phyloP scores from a whole-genome alignment of 2,113 vertebrate species.

The Amazona vittata region DNA sequence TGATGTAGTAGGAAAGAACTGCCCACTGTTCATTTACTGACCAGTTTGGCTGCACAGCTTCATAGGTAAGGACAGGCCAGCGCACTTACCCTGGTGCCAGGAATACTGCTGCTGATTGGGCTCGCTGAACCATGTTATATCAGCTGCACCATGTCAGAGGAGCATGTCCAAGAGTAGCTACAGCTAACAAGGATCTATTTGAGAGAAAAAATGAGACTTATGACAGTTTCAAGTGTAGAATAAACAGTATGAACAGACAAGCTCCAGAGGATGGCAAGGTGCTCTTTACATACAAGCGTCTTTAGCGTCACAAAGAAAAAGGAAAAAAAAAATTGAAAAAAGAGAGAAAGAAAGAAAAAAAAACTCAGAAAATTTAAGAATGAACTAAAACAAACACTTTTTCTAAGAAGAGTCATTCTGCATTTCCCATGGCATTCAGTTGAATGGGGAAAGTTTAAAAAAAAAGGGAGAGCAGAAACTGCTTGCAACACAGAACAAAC shows the following conservation, averaged over 20 bases:
- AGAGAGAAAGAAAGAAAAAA: too few species aligned
- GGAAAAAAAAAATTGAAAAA: rapidly evolving
- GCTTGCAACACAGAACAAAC: slow-evolving; percentile 2
- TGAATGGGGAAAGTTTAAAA: not conserved
- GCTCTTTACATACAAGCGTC: not conserved
- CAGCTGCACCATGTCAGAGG: not conserved
- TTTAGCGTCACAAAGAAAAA: not conserved
- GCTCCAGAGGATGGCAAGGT: not conserved
- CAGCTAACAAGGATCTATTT: not conserved
- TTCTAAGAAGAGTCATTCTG: not conserved
- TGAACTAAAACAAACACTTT: not conserved
- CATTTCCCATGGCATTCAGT: not conserved
- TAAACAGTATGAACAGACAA: not conserved
- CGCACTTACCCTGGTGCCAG: not conserved
- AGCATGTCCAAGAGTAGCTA: not conserved
- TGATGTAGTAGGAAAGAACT: not conserved
- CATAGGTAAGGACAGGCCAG: not conserved
- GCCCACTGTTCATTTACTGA: not conserved
- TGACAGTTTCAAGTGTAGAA: not conserved
- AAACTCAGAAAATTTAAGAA: not conserved
- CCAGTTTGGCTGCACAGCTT: not conserved
- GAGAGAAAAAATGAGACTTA: not conserved
- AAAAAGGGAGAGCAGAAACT: not conserved
- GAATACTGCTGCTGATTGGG: not conserved
- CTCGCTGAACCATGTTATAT: not conserved